These are phyloP conservation scores for Cantharis rustica DNA, from an alignment of 2,888 invertebrate species.

Conservation along the genomic window DNA sequence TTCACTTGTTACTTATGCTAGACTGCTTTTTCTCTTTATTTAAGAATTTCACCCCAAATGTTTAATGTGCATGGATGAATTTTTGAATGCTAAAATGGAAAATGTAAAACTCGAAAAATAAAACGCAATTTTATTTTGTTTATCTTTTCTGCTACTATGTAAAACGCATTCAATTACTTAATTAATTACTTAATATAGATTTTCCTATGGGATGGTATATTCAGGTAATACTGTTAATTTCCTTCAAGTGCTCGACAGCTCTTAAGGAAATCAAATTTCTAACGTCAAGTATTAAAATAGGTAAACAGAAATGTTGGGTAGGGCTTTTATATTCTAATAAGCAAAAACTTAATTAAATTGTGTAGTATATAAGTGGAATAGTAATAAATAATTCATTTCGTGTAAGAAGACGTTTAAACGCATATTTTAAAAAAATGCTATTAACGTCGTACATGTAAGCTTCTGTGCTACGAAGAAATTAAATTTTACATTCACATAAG, in stretches of 20 bases:
- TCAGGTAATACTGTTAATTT: conserved; percentile 50
- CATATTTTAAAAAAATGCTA: conserved; percentile 5
- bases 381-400: conserved; percentile 2
- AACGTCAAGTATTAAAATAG: conserved; percentile 46
- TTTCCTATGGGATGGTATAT: conserved; percentile 38
- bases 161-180: conserved; percentile 41
- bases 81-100: not conserved
- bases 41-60: conserved; percentile 8
- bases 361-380: not conserved
- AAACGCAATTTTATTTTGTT: not conserved
- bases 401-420: not conserved
- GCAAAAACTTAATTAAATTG: not conserved
- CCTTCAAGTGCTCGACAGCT: conserved; percentile 54
- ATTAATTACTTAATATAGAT: conserved; percentile 50
- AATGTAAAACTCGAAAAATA: not conserved
- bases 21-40: conserved; percentile 21
- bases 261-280: conserved; percentile 54
- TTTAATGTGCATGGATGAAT: conserved; percentile 5
- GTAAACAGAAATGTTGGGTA: conserved; percentile 46
- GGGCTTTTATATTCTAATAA: conserved; percentile 34
- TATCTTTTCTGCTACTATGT: not conserved
- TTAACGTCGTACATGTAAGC: conserved; percentile 32
- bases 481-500: conserved; percentile 37
- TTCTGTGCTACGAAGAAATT: conserved; percentile 37
- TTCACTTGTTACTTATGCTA: conserved; percentile 23